A percentile compares a stretch with the other conserved stretches of the same genome.
Conservation (phyloP, 2,113 vertebrate species). For the Felis chaus region DNA sequence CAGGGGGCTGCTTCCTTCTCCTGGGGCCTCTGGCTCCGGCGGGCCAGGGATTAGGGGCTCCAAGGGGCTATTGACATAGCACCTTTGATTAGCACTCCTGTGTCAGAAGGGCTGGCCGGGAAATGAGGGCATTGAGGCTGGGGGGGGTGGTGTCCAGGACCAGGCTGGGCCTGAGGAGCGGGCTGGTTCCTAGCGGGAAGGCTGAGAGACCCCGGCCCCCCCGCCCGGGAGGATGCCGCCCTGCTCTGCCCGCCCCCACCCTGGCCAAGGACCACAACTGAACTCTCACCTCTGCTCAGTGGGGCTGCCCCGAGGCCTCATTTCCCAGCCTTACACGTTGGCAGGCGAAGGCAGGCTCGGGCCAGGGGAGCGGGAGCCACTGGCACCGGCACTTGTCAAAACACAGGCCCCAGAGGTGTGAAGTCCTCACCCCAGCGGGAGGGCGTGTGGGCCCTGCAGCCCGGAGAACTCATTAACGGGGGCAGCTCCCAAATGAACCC, state of each 20-base stretch:
- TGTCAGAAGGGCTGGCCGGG: neutral
- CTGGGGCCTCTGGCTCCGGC: slow-evolving; percentile 58
- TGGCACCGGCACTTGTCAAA: slow-evolving; percentile 84
- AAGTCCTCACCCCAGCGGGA: slow-evolving; percentile 82
- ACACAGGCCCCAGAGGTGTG: slow-evolving; percentile 82
- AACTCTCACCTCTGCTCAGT: slow-evolving; percentile 54
- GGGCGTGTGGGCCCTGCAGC: slow-evolving; percentile 38
- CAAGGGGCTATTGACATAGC: slow-evolving; percentile 32
- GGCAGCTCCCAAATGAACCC: slow-evolving; percentile 46
- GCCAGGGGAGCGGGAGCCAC: slow-evolving; percentile 48
- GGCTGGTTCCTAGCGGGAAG: fast-evolving
- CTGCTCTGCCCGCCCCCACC: neutral
- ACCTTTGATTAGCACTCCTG: slow-evolving; percentile 62
- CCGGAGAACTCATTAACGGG: slow-evolving; percentile 77
- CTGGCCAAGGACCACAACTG: neutral
- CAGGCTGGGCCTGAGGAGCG: neutral
- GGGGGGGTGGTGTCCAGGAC: neutral
- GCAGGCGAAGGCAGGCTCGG: neutral
- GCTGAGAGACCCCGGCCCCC: neutral
- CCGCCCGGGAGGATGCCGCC: neutral
- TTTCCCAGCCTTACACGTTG: slow-evolving; percentile 79
- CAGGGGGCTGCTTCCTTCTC: slow-evolving; percentile 42
- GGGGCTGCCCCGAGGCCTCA: slow-evolving; percentile 27
- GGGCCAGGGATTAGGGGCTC: slow-evolving; percentile 9
- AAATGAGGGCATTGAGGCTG: neutral